Percentiles rank a stretch among this genome's conserved stretches.
Conservation (phyloP, 2,888 invertebrate genomes). For the Scaptodrosophila latifasciaeformis region DNA sequence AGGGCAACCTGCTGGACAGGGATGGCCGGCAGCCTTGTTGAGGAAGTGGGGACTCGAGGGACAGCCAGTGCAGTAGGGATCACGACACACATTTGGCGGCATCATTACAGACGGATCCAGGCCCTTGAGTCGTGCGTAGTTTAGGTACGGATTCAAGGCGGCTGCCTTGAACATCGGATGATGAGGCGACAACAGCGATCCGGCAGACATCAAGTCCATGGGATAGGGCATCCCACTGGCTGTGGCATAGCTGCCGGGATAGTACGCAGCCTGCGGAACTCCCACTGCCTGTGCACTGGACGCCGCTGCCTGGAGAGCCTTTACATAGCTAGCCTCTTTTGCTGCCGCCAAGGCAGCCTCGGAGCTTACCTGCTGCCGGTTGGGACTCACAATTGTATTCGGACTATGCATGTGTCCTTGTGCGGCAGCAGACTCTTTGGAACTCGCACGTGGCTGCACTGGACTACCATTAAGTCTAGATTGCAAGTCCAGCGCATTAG, state of each 20-base stretch:
- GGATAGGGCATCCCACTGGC: conserved; percentile 78
- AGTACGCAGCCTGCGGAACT: conserved; percentile 73
- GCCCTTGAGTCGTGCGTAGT: conserved; percentile 89
- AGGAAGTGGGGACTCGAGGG: conserved; percentile 88
- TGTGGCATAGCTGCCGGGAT: conserved; percentile 66
- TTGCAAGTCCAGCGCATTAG: conserved; percentile 8
- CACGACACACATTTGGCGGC: conserved; percentile 86
- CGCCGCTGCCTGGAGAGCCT: conserved; percentile 71
- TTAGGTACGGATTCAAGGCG: conserved; percentile 86
- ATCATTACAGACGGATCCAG: conserved; percentile 76
- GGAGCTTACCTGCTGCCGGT: conserved; percentile 62
- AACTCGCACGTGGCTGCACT: conserved; percentile 64
- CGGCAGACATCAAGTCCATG: conserved; percentile 85
- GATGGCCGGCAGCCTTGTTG: conserved; percentile 77
- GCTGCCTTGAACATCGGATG: conserved; percentile 84
- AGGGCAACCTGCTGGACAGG: conserved; percentile 90
- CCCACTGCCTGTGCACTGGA: conserved; percentile 14
- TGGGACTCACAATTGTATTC: conserved; percentile 31
- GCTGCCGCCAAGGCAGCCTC: conserved; percentile 64
- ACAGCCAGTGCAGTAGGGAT: conserved; percentile 94
- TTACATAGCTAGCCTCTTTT: conserved; percentile 73
- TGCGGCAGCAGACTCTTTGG: conserved; percentile 68
- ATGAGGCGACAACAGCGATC: conserved; percentile 85
- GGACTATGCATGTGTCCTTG: conserved; percentile 49
- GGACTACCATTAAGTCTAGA: conserved; percentile 55